phyloP scores from a whole-genome alignment of 2,113 vertebrate species.

The Apteryx owenii region DNA sequence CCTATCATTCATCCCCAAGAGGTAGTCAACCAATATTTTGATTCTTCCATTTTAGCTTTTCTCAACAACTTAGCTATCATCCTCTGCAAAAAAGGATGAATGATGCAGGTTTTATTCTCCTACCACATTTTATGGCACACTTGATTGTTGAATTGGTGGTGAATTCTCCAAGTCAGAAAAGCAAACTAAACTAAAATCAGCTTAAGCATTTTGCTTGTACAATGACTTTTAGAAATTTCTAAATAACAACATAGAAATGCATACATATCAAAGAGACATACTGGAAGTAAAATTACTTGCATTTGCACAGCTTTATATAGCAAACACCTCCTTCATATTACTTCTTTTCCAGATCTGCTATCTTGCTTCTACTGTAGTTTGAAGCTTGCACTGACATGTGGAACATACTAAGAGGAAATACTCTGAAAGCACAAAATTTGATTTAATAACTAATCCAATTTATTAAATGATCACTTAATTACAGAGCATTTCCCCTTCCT shows the following conservation, averaged over 20 bases:
- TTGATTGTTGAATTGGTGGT: background rate
- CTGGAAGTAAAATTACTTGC: conserved; percentile 46
- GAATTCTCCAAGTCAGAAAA: background rate
- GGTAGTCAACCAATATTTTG: background rate
- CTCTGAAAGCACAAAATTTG: conserved; percentile 27
- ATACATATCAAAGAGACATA: background rate
- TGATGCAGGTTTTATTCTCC: background rate
- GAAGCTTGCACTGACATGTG: background rate
- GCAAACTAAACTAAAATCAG: background rate
- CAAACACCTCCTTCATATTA: conserved; percentile 20
- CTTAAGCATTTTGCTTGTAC: background rate
- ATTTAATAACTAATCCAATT: conserved; percentile 53
- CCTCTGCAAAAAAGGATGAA: background rate
- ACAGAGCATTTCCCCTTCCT: conserved; percentile 16
- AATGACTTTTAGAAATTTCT: background rate
- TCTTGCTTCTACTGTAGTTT: conserved; percentile 21
- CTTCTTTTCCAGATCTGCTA: conserved; percentile 16
- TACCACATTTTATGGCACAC: background rate
- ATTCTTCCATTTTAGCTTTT: conserved; percentile 22
- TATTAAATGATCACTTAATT: conserved; percentile 54
- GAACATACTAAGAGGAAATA: background rate
- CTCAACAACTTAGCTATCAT: conserved; percentile 16
- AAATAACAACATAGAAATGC: background rate
- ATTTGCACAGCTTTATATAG: conserved; percentile 9
- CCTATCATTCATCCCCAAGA: background rate